These are phyloP conservation scores for Gambusia yucatana DNA, from an alignment of 2,797 vertebrate genomes.

Conservation along the genomic window DNA sequence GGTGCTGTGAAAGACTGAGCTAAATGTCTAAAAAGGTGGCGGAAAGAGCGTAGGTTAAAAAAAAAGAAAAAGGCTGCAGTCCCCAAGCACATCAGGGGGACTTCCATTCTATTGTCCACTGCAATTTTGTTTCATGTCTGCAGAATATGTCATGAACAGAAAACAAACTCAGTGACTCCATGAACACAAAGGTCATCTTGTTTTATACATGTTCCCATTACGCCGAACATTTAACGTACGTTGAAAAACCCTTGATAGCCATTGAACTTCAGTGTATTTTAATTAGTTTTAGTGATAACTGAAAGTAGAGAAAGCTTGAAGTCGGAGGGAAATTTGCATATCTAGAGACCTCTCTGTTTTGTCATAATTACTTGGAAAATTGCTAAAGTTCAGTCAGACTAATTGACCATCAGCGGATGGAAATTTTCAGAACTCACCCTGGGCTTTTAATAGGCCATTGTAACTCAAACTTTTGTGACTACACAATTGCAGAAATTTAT, in stretches of 20 bases:
- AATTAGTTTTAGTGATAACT: background rate
- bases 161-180: slow-evolving; percentile 42
- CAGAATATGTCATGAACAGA: slow-evolving; percentile 44
- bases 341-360: background rate
- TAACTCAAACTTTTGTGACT: background rate
- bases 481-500: no score
- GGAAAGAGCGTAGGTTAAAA: slow-evolving; percentile 47
- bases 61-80: slow-evolving; percentile 30
- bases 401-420: background rate
- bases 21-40: slow-evolving; percentile 54
- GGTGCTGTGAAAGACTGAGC: slow-evolving; percentile 64
- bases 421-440: background rate
- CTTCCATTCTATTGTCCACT: slow-evolving; percentile 74
- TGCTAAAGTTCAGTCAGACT: background rate
- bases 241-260: background rate
- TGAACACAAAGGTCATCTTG: slow-evolving; percentile 14
- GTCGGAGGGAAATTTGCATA: background rate
- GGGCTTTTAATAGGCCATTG: background rate
- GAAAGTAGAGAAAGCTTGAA: background rate
- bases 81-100: slow-evolving; percentile 69
- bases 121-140: slow-evolving; percentile 62
- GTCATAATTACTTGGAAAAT: background rate
- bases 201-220: background rate
- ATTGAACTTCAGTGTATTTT: background rate
- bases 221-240: background rate